Percentiles rank a stretch among this genome's conserved stretches.
Evolutionary conservation across 2,888 invertebrate species (phyloP).

Genomic region (Xanthia icteritia): DNA sequence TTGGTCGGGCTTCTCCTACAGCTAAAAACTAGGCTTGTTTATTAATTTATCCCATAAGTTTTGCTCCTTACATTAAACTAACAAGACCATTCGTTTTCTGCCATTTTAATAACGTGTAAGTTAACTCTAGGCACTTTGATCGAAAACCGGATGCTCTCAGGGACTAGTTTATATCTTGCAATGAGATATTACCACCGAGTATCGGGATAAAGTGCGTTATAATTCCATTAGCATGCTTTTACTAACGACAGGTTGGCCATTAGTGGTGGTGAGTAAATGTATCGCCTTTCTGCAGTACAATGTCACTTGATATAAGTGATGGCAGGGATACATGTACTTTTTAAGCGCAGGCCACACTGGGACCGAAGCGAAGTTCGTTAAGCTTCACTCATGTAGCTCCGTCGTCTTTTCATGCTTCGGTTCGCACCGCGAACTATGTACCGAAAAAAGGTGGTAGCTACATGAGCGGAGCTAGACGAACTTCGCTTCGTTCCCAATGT

Average conservation of each 20-base stretch:
- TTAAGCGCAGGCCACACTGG: neutral
- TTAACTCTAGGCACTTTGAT: slow-evolving; percentile 9
- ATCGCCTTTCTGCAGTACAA: slow-evolving; percentile 28
- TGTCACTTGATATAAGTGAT: slow-evolving; percentile 41
- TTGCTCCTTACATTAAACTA: neutral
- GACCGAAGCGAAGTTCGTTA: no score
- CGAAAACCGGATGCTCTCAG: slow-evolving; percentile 39
- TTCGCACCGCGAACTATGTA: no score
- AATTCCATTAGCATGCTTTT: slow-evolving; percentile 57
- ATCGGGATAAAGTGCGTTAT: slow-evolving; percentile 56
- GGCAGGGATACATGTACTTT: slow-evolving; percentile 2
- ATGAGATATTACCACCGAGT: slow-evolving; percentile 36
- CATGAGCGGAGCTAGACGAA: no score
- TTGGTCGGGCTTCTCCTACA: neutral
- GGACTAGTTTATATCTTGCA: slow-evolving; percentile 57
- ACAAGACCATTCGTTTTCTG: neutral
- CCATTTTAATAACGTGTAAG: slow-evolving; percentile 13
- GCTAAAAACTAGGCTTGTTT: slow-evolving; percentile 6
- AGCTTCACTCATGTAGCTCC: no score
- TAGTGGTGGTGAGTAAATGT: slow-evolving; percentile 44
- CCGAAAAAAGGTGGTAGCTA: no score
- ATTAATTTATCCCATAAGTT: neutral
- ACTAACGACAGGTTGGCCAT: slow-evolving; percentile 44
- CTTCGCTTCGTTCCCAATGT: no score
- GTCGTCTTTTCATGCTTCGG: no score